phyloP scores from a whole-genome alignment of 2,888 invertebrate genomes.

The Leucophora obtusa region DNA sequence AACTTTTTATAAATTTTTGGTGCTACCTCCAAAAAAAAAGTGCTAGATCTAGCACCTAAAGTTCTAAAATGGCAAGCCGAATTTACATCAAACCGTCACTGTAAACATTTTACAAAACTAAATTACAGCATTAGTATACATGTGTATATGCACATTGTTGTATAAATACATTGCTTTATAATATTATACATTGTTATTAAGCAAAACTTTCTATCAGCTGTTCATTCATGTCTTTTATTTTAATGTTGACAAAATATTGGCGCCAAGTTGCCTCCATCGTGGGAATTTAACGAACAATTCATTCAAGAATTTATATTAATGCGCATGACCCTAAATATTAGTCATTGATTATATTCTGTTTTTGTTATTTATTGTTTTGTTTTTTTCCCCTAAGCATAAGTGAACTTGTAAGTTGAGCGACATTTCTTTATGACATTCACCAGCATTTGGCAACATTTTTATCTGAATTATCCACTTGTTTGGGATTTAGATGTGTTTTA shows the following conservation, averaged over 20 bases:
- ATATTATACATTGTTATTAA: no score
- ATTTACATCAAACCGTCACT: no score
- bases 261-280: conserved; percentile 21
- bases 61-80: no score
- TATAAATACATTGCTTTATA: no score
- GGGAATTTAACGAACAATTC: background rate
- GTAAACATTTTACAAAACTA: no score
- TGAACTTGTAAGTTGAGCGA: background rate
- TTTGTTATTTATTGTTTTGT: no score
- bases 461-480: background rate
- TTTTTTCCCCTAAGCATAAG: background rate
- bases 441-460: background rate
- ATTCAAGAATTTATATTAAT: conserved; percentile 1
- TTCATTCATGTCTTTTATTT: background rate
- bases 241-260: background rate
- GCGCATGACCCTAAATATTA: conserved; percentile 32
- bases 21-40: no score
- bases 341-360: conserved; percentile 3
- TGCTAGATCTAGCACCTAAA: no score
- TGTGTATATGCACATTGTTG: no score
- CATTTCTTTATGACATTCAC: background rate
- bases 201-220: background rate
- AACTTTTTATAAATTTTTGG: no score
- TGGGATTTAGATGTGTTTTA: background rate
- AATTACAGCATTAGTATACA: no score